A percentile compares a stretch with the other conserved stretches of the same genome.
These are phyloP conservation scores for Pseudomyrmex cubaensis DNA, from an alignment of 1,140 invertebrate species.

Conservation along the genomic window DNA sequence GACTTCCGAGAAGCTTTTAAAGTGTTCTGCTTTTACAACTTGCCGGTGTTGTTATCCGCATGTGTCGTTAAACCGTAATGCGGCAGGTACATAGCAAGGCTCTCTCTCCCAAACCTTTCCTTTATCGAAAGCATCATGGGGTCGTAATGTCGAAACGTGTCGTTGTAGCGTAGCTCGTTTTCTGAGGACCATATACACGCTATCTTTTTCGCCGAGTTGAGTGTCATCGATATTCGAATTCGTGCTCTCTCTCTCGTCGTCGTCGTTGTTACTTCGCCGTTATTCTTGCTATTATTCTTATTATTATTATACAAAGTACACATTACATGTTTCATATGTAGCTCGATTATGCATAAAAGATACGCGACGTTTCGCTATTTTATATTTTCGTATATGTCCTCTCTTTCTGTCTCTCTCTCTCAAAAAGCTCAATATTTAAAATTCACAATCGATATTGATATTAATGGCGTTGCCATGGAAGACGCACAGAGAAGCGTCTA, in stretches of 20 bases:
- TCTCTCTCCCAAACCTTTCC: not conserved
- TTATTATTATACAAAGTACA: no score
- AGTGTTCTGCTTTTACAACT: constrained; percentile 66
- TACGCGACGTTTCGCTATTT: no score
- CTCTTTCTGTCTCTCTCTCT: not conserved
- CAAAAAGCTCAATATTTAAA: constrained; percentile 36
- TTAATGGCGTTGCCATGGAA: constrained; percentile 26
- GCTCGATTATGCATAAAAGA: no score
- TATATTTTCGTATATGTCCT: not conserved
- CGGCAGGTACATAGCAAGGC: constrained; percentile 47
- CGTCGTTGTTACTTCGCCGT: no score
- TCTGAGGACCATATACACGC: not conserved
- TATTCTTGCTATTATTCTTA: no score
- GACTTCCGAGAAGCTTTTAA: constrained; percentile 65
- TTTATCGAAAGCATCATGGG: constrained; percentile 43
- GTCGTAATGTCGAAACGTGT: constrained; percentile 62
- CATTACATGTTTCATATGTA: no score
- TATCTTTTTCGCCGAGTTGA: not conserved
- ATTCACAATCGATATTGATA: constrained; percentile 47
- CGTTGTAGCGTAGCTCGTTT: constrained; percentile 16
- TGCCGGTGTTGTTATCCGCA: constrained; percentile 50
- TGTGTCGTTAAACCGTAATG: constrained; percentile 64
- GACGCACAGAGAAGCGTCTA: constrained; percentile 22
- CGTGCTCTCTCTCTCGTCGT: not conserved
- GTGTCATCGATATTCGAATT: constrained; percentile 34